Evolutionary conservation across 1,140 invertebrate species (phyloP).

Genomic region (Leguminivora glycinivorella): DNA sequence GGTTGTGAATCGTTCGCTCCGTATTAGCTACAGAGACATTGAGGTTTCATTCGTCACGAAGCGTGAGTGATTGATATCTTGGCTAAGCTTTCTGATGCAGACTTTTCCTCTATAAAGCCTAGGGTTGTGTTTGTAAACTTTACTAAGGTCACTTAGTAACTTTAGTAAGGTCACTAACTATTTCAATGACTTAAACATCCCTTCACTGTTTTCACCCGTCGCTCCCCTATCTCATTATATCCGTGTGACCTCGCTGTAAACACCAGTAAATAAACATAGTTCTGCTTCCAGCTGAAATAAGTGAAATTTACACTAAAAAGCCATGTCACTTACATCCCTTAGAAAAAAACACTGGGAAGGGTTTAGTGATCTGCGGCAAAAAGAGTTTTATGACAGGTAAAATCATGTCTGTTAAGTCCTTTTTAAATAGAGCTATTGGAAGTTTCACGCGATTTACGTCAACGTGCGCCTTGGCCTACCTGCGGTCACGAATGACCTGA

Average conservation of each 20-base stretch:
- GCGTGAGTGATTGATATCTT: no score
- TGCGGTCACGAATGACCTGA: conserved; percentile 10
- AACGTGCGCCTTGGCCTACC: conserved; percentile 11
- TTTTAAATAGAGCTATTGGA: not conserved
- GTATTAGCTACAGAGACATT: no score
- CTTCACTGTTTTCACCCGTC: not conserved
- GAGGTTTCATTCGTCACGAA: no score
- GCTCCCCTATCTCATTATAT: conserved; percentile 7
- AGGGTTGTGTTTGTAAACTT: no score
- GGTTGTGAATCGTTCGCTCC: no score
- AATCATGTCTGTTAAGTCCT: not conserved
- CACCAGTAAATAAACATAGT: not conserved
- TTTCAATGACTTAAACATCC: not conserved
- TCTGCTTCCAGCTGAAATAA: not conserved
- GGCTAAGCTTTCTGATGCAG: no score
- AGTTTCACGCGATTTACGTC: conserved; percentile 1
- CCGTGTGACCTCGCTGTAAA: not conserved
- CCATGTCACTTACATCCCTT: not conserved
- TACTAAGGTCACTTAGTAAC: no score
- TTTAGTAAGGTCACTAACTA: not conserved
- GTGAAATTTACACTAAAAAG: not conserved
- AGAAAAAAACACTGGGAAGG: not conserved
- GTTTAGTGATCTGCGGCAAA: not conserved
- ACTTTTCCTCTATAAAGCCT: no score
- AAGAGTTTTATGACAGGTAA: not conserved